Conservation (phyloP, 1,140 invertebrate species). For the Eriocheir sinensis region DNA sequence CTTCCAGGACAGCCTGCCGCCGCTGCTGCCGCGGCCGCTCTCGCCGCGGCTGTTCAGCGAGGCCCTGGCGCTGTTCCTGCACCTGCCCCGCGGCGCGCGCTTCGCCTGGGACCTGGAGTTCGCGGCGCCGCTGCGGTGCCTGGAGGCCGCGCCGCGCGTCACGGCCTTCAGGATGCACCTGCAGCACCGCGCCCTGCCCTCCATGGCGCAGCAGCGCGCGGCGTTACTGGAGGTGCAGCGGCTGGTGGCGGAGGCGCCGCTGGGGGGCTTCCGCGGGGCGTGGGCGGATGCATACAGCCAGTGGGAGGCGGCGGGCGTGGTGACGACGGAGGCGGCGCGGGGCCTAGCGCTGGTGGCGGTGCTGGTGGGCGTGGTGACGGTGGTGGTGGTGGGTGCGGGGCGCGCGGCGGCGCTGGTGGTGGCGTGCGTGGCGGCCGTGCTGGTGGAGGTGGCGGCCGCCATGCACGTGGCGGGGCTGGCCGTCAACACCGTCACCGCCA, state of each 20-base stretch:
- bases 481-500: conserved; percentile 92
- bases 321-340: conserved; percentile 88
- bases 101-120: conserved; percentile 55
- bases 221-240: conserved; percentile 87
- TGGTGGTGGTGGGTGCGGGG: conserved; percentile 90
- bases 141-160: conserved; percentile 47
- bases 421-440: conserved; percentile 88
- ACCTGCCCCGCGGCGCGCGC: conserved; percentile 29
- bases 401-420: conserved; percentile 91
- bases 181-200: background rate
- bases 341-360: conserved; percentile 90
- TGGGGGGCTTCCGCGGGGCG: conserved; percentile 82
- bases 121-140: conserved; percentile 30
- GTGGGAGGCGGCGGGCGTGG: conserved; percentile 90
- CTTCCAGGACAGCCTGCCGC: conserved; percentile 84
- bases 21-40: background rate
- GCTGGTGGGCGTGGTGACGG: conserved; percentile 91
- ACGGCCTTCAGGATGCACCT: conserved; percentile 59
- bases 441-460: conserved; percentile 90
- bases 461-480: conserved; percentile 92
- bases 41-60: conserved; percentile 18
- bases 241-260: conserved; percentile 84
- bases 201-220: conserved; percentile 79
- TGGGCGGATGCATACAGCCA: conserved; percentile 87
- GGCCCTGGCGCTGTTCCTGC: conserved; percentile 52